These are phyloP conservation scores for Pseudochromis fuscus DNA, from an alignment of 2,797 vertebrate species.

Conservation along the genomic window DNA sequence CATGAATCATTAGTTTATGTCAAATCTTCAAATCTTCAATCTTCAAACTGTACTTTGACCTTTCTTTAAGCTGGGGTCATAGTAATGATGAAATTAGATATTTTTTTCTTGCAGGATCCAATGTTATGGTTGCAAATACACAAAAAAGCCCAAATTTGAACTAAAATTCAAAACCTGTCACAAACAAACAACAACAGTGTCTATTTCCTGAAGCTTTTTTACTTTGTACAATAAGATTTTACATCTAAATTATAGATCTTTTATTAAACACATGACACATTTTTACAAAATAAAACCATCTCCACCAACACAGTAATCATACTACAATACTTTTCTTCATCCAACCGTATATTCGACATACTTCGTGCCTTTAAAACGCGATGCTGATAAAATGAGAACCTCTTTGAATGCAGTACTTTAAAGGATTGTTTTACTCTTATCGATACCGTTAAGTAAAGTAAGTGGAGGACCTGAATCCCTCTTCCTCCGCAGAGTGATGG, in stretches of 20 bases:
- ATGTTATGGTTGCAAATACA: no score
- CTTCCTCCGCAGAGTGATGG: conserved; percentile 50
- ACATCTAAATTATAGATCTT: background rate
- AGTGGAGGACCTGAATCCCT: conserved; percentile 26
- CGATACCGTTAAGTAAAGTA: conserved; percentile 32
- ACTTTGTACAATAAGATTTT: background rate
- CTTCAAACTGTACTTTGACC: no score
- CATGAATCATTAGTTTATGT: no score
- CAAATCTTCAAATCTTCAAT: no score
- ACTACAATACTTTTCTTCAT: background rate
- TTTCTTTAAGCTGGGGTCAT: no score
- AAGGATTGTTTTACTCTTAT: conserved; percentile 24
- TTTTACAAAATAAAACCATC: background rate
- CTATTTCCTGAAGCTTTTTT: background rate
- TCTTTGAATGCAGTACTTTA: background rate
- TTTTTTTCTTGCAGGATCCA: no score
- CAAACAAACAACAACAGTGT: background rate
- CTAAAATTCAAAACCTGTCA: background rate
- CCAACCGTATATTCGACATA: background rate
- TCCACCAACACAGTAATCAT: background rate
- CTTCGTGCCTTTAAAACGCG: background rate
- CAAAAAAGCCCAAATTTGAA: no score
- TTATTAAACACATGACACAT: no score
- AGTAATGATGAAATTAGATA: no score
- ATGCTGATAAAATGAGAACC: background rate